A percentile compares a stretch with the other conserved stretches of the same genome.
Conservation (phyloP, 2,113 vertebrate species). For the Eubucco bourcierii region DNA sequence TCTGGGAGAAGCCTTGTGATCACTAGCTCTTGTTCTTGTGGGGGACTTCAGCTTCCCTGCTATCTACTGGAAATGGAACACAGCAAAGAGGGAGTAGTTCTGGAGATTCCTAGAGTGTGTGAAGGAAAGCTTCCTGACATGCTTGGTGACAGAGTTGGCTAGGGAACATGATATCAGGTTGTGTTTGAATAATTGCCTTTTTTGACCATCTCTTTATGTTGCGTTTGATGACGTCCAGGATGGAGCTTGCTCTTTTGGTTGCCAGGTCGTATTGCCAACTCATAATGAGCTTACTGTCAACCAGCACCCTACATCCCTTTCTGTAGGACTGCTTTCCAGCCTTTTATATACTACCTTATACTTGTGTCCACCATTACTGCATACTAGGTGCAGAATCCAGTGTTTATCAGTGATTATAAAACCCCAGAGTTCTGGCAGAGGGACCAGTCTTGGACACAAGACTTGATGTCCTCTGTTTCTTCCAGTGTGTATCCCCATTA, state of each 20-base stretch:
- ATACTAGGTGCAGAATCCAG: background rate
- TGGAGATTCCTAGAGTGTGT: too few relatives aligned
- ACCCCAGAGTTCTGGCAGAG: background rate
- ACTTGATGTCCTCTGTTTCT: background rate
- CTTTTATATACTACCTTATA: background rate
- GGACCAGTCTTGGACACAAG: background rate
- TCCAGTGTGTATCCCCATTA: background rate
- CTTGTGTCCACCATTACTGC: rapidly evolving
- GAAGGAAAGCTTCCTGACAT: too few relatives aligned
- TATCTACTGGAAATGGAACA: too few relatives aligned
- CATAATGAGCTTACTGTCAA: background rate
- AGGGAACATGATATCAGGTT: background rate
- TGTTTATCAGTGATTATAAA: background rate
- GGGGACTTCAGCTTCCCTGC: too few relatives aligned
- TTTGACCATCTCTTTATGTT: rapidly evolving
- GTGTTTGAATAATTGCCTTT: background rate
- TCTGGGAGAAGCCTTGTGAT: too few relatives aligned
- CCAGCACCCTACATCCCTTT: background rate
- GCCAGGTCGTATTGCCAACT: background rate
- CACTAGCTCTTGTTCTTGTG: too few relatives aligned
- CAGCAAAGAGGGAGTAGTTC: too few relatives aligned
- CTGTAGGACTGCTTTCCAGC: background rate
- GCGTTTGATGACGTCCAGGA: background rate
- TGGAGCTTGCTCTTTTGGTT: background rate
- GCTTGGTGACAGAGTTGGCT: too few relatives aligned